Base-by-base conservation (phyloP, 35 echinoderm and acorn worm genomes). In the Ptychodera flava region DNA sequence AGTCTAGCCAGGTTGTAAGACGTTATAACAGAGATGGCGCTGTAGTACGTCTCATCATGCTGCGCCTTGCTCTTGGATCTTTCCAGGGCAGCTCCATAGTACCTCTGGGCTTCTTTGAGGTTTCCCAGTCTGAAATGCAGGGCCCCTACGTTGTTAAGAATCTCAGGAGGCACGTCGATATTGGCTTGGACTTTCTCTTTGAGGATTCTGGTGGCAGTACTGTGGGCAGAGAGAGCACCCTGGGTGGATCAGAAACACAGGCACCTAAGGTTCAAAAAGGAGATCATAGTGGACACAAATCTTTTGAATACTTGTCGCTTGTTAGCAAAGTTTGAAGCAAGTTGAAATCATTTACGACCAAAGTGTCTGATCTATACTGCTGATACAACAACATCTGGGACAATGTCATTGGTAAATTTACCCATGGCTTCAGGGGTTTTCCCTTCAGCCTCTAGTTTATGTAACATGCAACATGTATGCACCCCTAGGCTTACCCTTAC, bases 31-130 rank as follows among this genome's bases (percentile, higher is more conserved):
- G 95, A 93, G 37, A 97, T 97, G 85, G 95, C 92, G 80, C 88
- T 93, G 81, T 97, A 97, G 79, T 97, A 97, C 15, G 90, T 97
- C 85, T 97, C 95, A 83, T 97, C 95, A 37, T 97, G 87, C 36
- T 91, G 79, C 16, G 89, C 79, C 77, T 97, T 92, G 32, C 80
- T 83, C 36, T 88, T 91, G 36, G 92, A 91, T 31, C 90, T 88
- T 36, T 94, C 90, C n/a, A 94, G 36, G 0, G 95, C 91, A 15
- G 95, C 95, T 80, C 94, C 95, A 38, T 97, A 97, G 78, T 97
- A 97, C 33, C 89, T 88, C n/a, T n/a, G n/a, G 16, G 94, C 91
- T 85, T 97, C 94, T 86, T 93, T 80, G 15, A 91, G 80, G 86
- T 97, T 97, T 0, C 94, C 94, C 0, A 97, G 91, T 15, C 94